phyloP scores from a whole-genome alignment of 1,140 invertebrate species.

The Trinorchestia longiramus region DNA sequence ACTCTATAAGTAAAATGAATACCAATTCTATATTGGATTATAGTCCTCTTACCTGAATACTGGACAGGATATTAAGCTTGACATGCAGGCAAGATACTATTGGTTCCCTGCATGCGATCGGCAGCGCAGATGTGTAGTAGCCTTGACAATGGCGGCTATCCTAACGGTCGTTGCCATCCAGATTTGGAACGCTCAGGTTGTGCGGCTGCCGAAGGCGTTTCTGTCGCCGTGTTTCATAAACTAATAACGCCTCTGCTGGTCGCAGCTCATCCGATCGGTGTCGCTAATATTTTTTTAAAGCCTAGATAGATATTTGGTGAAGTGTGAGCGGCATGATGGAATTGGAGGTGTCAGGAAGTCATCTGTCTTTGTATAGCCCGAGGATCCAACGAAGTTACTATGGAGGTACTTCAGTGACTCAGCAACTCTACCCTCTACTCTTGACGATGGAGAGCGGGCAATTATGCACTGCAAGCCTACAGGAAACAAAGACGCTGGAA shows the following conservation, averaged over 20 bases:
- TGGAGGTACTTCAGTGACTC: constrained; percentile 33
- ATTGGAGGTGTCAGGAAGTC: constrained; percentile 36
- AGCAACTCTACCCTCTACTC: constrained; percentile 36
- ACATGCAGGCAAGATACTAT: background rate
- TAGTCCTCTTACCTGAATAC: background rate
- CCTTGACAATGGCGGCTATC: constrained; percentile 31
- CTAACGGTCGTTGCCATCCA: constrained; percentile 52
- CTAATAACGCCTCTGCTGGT: constrained; percentile 22
- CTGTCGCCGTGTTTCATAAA: constrained; percentile 51
- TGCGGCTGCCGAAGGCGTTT: constrained; percentile 32
- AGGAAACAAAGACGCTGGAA: background rate
- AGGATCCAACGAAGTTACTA: constrained; percentile 21
- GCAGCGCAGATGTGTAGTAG: constrained; percentile 13
- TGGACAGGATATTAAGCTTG: background rate
- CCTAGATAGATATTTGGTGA: constrained; percentile 33
- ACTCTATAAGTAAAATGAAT: background rate
- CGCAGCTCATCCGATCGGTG: background rate
- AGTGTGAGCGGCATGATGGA: constrained; percentile 48
- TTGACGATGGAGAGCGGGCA: constrained; percentile 43
- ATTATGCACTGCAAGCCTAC: constrained; percentile 47
- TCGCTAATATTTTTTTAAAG: background rate
- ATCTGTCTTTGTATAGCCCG: constrained; percentile 26
- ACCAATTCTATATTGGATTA: background rate
- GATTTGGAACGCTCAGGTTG: constrained; percentile 27
- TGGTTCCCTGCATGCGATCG: background rate